Evolutionary conservation across 2,888 invertebrate species (phyloP).

Genomic region (Lasioglossum marginatum): DNA sequence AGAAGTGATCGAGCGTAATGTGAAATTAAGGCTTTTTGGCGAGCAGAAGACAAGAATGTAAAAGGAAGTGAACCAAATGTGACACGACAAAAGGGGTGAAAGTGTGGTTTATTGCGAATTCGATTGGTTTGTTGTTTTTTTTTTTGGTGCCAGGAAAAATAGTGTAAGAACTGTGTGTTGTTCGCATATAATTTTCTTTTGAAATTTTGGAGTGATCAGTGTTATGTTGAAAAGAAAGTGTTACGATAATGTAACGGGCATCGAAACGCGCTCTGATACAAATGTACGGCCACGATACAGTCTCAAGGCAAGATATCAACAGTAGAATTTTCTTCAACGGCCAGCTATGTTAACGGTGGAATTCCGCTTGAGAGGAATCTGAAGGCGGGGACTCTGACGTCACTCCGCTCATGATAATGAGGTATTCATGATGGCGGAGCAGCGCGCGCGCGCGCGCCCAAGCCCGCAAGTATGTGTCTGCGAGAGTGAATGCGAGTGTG

Average conservation of each 20-base stretch:
- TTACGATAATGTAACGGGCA: conserved; percentile 56
- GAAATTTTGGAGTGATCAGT: conserved; percentile 38
- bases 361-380: conserved; percentile 85
- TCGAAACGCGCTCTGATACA: conserved; percentile 54
- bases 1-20: conserved; percentile 22
- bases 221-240: conserved; percentile 43
- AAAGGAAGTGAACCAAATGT: conserved; percentile 47
- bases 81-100: conserved; percentile 46
- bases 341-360: conserved; percentile 85
- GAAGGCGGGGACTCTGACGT: conserved; percentile 90
- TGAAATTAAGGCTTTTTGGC: conserved; percentile 15
- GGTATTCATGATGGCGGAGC: conserved; percentile 94
- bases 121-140: conserved; percentile 27
- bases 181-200: not conserved
- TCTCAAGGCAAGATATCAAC: conserved; percentile 63
- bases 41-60: conserved; percentile 38
- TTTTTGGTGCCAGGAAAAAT: conserved; percentile 25
- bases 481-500: not conserved
- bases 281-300: conserved; percentile 60
- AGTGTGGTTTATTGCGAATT: conserved; percentile 35
- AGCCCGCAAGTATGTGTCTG: not conserved
- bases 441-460: conserved; percentile 82
- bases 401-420: conserved; percentile 91
- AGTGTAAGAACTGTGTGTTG: conserved; percentile 31
- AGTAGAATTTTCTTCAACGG: conserved; percentile 66